A percentile compares a stretch with the other conserved stretches of the same genome.
These are phyloP conservation scores for Agonopterix heracliana DNA, from an alignment of 2,888 invertebrate species.

Conservation along the genomic window DNA sequence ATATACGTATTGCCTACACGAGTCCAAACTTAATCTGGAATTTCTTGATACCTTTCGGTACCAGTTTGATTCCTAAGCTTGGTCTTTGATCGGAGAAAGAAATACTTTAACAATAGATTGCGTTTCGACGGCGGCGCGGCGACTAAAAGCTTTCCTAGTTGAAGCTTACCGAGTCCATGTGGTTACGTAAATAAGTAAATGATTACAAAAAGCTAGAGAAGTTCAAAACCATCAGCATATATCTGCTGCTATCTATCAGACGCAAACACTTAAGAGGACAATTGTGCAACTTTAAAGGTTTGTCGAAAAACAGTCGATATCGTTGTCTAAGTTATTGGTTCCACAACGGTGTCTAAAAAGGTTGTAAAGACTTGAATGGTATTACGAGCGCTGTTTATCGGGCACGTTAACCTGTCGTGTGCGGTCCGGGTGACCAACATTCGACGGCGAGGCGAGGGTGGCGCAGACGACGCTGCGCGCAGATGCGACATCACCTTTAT, in stretches of 20 bases:
- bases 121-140: slow-evolving; percentile 20
- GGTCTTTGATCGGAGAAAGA: no score
- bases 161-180: no score
- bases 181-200: no score
- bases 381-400: slow-evolving; percentile 43
- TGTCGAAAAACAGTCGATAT: slow-evolving; percentile 47
- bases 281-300: slow-evolving; percentile 54
- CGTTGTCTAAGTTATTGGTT: slow-evolving; percentile 37
- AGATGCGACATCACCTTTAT: slow-evolving; percentile 14
- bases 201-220: background rate
- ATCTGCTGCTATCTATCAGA: slow-evolving; percentile 41
- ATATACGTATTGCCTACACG: no score
- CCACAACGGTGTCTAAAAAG: slow-evolving; percentile 34
- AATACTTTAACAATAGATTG: slow-evolving; percentile 1
- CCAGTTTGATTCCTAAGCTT: no score
- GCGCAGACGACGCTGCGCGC: slow-evolving; percentile 3
- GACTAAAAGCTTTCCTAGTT: background rate
- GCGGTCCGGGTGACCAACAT: slow-evolving; percentile 40
- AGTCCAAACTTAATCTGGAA: no score
- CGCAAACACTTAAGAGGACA: slow-evolving; percentile 46
- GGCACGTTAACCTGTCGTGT: slow-evolving; percentile 41
- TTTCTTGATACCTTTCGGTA: no score
- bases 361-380: slow-evolving; percentile 43
- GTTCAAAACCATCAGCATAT: slow-evolving; percentile 17
- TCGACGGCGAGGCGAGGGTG: slow-evolving; percentile 19